These are phyloP conservation scores for Galagoides demidoff DNA, from an alignment of 2,797 vertebrate species.

Conservation along the genomic window DNA sequence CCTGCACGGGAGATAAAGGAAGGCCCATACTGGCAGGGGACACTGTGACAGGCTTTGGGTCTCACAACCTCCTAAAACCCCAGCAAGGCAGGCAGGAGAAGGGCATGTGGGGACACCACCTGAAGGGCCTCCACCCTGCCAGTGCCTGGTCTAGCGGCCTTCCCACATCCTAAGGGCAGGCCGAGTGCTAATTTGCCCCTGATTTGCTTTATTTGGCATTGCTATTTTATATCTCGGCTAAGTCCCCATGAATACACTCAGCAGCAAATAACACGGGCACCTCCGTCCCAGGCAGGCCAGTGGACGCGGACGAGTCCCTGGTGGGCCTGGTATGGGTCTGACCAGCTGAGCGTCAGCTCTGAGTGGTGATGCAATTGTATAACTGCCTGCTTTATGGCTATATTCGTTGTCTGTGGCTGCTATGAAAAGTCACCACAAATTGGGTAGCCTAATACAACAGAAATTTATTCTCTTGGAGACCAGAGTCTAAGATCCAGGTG, in stretches of 20 bases:
- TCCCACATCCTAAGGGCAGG: not conserved
- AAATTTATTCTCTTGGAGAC: not conserved
- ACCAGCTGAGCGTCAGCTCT: fast-evolving
- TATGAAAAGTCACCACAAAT: fast-evolving
- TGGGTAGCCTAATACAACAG: not conserved
- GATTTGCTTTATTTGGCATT: not conserved
- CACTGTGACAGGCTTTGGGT: fast-evolving
- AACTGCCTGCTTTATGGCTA: fast-evolving
- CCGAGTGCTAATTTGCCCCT: fast-evolving
- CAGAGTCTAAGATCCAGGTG: fast-evolving
- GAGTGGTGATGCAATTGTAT: fast-evolving
- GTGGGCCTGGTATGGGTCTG: no score
- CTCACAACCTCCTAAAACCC: not conserved
- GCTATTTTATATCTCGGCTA: not conserved
- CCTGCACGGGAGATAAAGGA: not conserved
- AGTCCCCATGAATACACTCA: not conserved
- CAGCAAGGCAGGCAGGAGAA: not conserved
- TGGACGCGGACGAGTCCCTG: fast-evolving
- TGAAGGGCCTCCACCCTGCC: not conserved
- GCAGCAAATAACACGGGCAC: fast-evolving
- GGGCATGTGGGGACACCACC: not conserved
- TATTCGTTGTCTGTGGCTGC: fast-evolving
- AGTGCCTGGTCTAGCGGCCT: fast-evolving
- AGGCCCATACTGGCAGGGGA: not conserved
- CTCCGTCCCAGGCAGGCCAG: not conserved